phyloP scores from a whole-genome alignment of 2,113 vertebrate species.

The Oncorhynchus keta region DNA sequence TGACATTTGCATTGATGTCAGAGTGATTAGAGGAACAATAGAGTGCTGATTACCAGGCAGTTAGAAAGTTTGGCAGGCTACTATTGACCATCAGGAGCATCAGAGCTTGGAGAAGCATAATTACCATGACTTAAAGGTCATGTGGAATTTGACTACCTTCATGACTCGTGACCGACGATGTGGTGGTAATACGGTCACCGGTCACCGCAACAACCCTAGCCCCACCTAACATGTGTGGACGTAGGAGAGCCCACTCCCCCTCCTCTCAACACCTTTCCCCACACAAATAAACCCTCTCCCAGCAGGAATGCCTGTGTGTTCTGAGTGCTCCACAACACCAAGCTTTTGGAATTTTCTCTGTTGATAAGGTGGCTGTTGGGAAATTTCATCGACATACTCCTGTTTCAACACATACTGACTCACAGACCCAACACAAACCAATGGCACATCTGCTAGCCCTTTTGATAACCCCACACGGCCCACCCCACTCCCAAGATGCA shows the following conservation, averaged over 20 bases:
- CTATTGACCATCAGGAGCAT: too few relatives aligned
- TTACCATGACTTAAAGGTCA: too few relatives aligned
- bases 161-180: too few relatives aligned
- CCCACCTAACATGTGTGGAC: slow-evolving; percentile 63
- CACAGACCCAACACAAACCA: slow-evolving; percentile 37
- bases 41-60: too few relatives aligned
- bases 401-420: slow-evolving; percentile 51
- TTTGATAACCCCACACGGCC: not conserved
- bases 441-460: slow-evolving; percentile 48
- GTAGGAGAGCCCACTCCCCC: slow-evolving; percentile 45
- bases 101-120: too few relatives aligned
- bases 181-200: too few relatives aligned
- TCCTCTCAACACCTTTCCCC: slow-evolving; percentile 66
- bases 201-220: slow-evolving; percentile 3
- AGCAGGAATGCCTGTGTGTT: slow-evolving; percentile 60
- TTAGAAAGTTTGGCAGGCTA: too few relatives aligned
- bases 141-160: too few relatives aligned
- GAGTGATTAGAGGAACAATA: too few relatives aligned
- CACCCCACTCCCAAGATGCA: not conserved
- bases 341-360: slow-evolving; percentile 53
- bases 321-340: slow-evolving; percentile 36
- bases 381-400: slow-evolving; percentile 51
- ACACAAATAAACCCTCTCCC: slow-evolving; percentile 71
- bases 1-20: too few relatives aligned
- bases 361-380: slow-evolving; percentile 58